phyloP scores from a whole-genome alignment of 2,113 vertebrate species.

The Urocolius indicus region DNA sequence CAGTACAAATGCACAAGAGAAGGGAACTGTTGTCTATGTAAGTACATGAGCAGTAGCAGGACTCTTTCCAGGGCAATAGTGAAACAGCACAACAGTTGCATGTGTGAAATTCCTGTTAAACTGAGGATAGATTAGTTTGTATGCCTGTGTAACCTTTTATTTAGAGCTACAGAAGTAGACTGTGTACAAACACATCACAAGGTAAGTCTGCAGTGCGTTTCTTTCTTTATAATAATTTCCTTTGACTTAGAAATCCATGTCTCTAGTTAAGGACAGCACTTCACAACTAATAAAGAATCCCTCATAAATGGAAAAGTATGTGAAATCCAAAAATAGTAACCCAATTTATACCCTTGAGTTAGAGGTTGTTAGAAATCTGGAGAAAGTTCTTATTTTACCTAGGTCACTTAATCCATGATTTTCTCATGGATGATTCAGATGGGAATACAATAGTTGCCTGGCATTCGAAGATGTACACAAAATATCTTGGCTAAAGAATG shows the following conservation, averaged over 20 bases:
- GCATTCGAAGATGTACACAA: not conserved
- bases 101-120: not conserved
- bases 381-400: not conserved
- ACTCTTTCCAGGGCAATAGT: not conserved
- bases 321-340: not conserved
- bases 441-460: not conserved
- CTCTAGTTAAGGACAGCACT: not conserved
- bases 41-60: not conserved
- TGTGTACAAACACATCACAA: not conserved
- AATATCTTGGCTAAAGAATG: not conserved
- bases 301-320: not conserved
- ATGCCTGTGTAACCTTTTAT: not conserved
- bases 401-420: not conserved
- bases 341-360: not conserved
- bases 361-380: not conserved
- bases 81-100: not conserved
- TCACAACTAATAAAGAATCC: not conserved
- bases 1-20: not conserved
- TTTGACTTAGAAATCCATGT: not conserved
- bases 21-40: not conserved
- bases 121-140: not conserved
- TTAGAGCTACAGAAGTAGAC: not conserved
- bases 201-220: not conserved
- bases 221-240: not conserved
- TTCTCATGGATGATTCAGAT: not conserved